These are phyloP conservation scores for Agrypnus murinus DNA, from an alignment of 2,888 invertebrate genomes.

Conservation along the genomic window DNA sequence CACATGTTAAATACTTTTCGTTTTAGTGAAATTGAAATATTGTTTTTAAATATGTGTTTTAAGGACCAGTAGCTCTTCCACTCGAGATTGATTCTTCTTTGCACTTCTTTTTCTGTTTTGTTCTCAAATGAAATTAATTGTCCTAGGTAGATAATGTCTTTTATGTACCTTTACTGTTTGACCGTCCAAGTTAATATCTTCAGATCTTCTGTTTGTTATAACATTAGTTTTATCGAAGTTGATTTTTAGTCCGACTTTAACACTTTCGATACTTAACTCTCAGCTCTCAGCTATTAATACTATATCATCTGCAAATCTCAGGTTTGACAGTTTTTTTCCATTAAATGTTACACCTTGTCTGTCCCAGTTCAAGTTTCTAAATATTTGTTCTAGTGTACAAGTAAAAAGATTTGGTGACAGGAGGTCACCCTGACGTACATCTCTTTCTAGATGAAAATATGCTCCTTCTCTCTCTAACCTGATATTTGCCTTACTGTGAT, in stretches of 20 bases:
- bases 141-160: background rate
- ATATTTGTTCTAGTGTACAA: too few relatives aligned
- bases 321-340: conserved; percentile 9
- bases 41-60: conserved; percentile 16
- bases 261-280: too few relatives aligned
- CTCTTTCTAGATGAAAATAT: background rate
- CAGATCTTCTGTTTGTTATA: background rate
- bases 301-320: conserved; percentile 18
- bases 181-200: background rate
- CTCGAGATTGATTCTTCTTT: background rate
- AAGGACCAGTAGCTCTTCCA: too few relatives aligned
- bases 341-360: too few relatives aligned
- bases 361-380: background rate
- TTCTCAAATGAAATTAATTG: too few relatives aligned
- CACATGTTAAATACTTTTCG: conserved; percentile 1
- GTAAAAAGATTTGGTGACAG: too few relatives aligned
- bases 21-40: background rate
- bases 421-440: background rate
- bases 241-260: conserved; percentile 1
- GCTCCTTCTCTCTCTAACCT: background rate
- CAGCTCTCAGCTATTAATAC: background rate
- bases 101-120: background rate
- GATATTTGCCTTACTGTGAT: too few relatives aligned
- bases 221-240: too few relatives aligned
- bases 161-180: background rate